Conservation (phyloP, 2,797 vertebrate genomes). For the Hippopotamyrus pictus region DNA sequence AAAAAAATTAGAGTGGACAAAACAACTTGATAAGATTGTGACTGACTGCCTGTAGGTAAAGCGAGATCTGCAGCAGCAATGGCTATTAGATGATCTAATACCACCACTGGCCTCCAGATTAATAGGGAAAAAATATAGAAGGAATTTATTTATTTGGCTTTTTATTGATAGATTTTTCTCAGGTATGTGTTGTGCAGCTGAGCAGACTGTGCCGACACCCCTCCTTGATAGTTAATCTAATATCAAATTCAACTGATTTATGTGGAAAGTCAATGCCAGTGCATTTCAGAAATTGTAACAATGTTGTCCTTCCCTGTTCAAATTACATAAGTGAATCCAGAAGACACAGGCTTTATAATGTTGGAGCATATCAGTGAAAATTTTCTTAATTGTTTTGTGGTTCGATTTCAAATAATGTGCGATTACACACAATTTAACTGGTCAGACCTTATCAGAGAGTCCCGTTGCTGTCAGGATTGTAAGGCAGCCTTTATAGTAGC, state of each 20-base stretch:
- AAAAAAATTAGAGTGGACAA: background rate
- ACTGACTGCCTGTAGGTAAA: background rate
- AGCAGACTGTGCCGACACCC: background rate
- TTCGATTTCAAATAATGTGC: constrained; percentile 39
- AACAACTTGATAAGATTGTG: background rate
- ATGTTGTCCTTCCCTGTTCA: background rate
- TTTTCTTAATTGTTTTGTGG: background rate
- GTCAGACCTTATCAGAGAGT: constrained; percentile 46
- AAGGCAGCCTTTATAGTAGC: constrained; percentile 42
- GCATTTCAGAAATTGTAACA: background rate
- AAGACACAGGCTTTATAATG: background rate
- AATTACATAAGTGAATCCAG: background rate
- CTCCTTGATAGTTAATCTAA: background rate
- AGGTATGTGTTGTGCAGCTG: background rate
- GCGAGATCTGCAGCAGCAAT: background rate
- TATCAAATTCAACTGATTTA: constrained; percentile 1
- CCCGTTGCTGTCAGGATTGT: constrained; percentile 22
- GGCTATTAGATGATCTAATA: background rate
- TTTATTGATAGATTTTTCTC: background rate
- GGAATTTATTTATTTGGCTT: background rate
- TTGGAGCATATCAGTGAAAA: background rate
- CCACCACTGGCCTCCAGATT: background rate
- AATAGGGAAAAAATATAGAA: background rate
- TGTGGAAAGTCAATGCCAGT: background rate
- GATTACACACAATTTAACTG: constrained; percentile 30